These are phyloP conservation scores for Erynnis tages DNA, from an alignment of 2,888 invertebrate species.

Conservation along the genomic window DNA sequence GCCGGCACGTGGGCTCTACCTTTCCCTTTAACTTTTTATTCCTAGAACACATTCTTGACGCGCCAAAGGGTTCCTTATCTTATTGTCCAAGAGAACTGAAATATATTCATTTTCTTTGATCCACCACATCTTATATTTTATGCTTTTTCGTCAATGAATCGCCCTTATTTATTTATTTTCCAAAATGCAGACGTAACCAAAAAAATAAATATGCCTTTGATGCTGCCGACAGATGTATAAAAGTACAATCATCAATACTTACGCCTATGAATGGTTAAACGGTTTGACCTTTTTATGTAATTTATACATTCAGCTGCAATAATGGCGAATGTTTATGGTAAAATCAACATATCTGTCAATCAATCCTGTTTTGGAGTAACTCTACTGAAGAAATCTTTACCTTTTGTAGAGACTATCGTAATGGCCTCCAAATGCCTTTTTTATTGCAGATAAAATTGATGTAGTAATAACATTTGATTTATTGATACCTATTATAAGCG, in stretches of 20 bases:
- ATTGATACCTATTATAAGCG: constrained; percentile 21
- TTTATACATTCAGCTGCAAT: constrained; percentile 37
- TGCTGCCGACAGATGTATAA: constrained; percentile 1
- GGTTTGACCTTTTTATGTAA: constrained; percentile 35
- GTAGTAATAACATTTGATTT: constrained; percentile 33
- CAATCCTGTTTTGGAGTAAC: constrained; percentile 62
- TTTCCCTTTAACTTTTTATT: constrained; percentile 52
- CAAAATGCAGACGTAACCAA: background rate
- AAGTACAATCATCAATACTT: constrained; percentile 9
- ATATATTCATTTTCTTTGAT: background rate
- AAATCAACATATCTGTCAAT: constrained; percentile 62
- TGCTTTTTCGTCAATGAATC: background rate
- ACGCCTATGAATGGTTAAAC: constrained; percentile 22
- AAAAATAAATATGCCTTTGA: constrained; percentile 8
- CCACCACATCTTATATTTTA: background rate
- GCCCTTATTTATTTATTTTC: constrained; percentile 1
- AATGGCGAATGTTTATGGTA: constrained; percentile 55
- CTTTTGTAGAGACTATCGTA: constrained; percentile 48
- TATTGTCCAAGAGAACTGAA: constrained; percentile 8
- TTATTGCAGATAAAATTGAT: constrained; percentile 34
- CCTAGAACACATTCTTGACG: constrained; percentile 56
- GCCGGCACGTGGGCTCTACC: constrained; percentile 58
- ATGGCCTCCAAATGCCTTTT: constrained; percentile 36
- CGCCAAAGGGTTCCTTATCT: constrained; percentile 18
- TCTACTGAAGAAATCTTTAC: constrained; percentile 59